Conservation (phyloP, 2,113 vertebrate genomes). For the Thamnophis sirtalis region DNA sequence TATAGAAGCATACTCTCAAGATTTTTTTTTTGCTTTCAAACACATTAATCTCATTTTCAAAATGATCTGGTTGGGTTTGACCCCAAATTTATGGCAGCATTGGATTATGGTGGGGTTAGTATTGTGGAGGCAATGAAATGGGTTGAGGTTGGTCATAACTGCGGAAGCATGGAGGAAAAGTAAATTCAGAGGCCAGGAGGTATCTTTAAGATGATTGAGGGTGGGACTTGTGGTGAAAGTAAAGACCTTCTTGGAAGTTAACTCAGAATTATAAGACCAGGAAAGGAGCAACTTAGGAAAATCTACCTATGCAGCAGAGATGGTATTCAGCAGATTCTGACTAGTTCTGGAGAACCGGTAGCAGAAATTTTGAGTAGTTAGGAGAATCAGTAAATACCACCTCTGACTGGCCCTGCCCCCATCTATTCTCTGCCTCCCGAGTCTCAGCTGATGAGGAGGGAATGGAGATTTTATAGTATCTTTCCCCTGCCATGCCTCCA, state of each 20-base stretch:
- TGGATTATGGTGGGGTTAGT: neutral
- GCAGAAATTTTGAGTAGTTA: too few relatives aligned
- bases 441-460: too few relatives aligned
- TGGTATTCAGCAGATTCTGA: too few relatives aligned
- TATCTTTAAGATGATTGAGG: neutral
- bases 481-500: too few relatives aligned
- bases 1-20: neutral
- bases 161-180: neutral
- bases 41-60: neutral
- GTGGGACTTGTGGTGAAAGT: neutral
- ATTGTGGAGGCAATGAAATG: neutral
- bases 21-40: neutral
- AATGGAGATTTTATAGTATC: too few relatives aligned
- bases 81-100: neutral
- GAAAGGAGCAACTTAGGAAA: neutral
- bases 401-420: too few relatives aligned
- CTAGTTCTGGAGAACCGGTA: too few relatives aligned
- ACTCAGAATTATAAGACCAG: neutral
- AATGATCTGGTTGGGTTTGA: neutral
- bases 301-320: neutral
- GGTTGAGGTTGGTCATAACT: neutral
- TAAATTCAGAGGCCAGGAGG: neutral
- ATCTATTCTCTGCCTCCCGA: too few relatives aligned
- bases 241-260: neutral
- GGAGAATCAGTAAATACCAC: too few relatives aligned